A percentile compares a stretch with the other conserved stretches of the same genome.
Evolutionary conservation across 1,140 invertebrate species (phyloP).

Genomic region (Lucilia sericata): DNA sequence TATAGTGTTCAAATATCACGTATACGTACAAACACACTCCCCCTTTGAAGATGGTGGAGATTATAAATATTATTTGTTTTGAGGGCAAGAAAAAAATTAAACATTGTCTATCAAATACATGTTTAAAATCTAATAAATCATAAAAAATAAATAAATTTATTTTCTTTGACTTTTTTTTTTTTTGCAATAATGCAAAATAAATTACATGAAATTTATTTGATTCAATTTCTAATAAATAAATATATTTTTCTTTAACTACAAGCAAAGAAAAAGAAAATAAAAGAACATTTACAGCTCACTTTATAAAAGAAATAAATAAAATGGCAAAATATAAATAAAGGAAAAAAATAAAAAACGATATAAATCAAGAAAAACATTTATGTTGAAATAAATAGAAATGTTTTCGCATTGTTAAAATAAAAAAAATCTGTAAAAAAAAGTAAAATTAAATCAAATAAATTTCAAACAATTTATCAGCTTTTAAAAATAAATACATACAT

Average conservation of each 20-base stretch:
- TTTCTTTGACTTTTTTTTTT: not conserved
- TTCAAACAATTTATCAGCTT: slow-evolving; percentile 2
- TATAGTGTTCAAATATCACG: too few relatives aligned
- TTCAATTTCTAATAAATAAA: not conserved
- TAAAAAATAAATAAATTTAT: not conserved
- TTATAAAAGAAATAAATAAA: not conserved
- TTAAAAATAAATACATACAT: not conserved
- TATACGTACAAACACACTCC: too few relatives aligned
- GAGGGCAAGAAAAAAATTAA: not conserved
- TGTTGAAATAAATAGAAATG: not conserved
- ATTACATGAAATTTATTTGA: not conserved
- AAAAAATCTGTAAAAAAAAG: not conserved
- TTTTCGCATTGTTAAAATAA: not conserved
- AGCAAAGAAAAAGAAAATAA: not conserved
- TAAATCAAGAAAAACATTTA: not conserved
- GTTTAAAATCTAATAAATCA: slow-evolving; percentile 25
- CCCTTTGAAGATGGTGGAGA: too few relatives aligned
- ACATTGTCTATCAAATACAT: not conserved
- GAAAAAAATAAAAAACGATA: not conserved
- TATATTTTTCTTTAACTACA: not conserved
- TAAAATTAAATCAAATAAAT: slow-evolving; percentile 22
- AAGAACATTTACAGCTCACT: not conserved
- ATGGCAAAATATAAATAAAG: not conserved
- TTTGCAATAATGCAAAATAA: not conserved
- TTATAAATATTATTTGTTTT: not conserved